Evolutionary conservation across 1,140 invertebrate species (phyloP).

Genomic region (Ceratoteleas bidentatus): DNA sequence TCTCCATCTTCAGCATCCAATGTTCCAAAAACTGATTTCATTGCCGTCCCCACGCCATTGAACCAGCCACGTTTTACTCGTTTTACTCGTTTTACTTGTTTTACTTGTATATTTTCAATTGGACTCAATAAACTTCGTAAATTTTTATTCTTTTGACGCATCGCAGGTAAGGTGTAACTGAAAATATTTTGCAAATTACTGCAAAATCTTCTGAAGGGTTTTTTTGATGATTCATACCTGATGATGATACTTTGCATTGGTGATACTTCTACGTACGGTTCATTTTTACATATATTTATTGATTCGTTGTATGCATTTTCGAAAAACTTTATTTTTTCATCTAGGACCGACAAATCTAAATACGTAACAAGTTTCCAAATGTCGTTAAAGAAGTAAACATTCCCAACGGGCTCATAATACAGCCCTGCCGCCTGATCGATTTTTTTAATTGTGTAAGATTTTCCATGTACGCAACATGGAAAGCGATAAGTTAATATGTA

Average conservation of each 20-base stretch:
- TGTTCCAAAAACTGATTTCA: neutral
- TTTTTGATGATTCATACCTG: too few species aligned
- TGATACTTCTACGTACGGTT: neutral
- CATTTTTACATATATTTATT: neutral
- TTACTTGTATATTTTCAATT: neutral
- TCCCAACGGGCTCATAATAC: conserved; percentile 5
- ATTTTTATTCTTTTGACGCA: too few species aligned
- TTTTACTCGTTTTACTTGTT: neutral
- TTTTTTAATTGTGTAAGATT: conserved; percentile 2
- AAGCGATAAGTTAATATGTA: too few species aligned
- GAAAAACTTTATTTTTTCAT: conserved; percentile 11
- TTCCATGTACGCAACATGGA: neutral
- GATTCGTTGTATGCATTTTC: neutral
- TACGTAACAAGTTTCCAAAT: conserved; percentile 19
- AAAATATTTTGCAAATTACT: neutral
- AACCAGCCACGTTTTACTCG: neutral
- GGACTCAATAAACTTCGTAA: neutral
- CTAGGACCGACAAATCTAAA: neutral
- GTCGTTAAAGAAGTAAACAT: neutral
- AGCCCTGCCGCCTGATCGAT: conserved; percentile 4
- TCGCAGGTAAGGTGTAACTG: neutral
- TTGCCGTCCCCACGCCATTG: neutral
- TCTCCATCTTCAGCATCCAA: neutral
- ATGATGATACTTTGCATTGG: too few species aligned
- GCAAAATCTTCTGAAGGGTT: too few species aligned